Evolutionary conservation across 92 coral and sea anemone genomes (phyloP), one percentile per base, ranked within the genome.

Genomic region (Meandrina meandrites): DNA sequence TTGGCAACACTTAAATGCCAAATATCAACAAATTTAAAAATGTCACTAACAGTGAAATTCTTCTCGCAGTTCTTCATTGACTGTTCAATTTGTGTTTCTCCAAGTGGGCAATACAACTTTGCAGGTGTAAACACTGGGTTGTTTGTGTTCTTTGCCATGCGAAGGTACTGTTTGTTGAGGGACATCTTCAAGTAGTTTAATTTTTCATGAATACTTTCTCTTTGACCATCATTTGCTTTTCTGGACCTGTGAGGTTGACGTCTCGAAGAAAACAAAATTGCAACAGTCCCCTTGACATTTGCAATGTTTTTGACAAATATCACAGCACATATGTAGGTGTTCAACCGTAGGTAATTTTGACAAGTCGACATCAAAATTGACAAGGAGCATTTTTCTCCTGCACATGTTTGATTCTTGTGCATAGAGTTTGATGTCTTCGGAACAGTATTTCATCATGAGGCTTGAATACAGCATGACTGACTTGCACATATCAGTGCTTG

Each of bases 321-420:
- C 94, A 89, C 94, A 92, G 57, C 92, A 91, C 42, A 73, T 15
- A 85, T 91, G 91, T 14, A 87, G 57, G 16, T 32, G 37, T 18
- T 60, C 70, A 81, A 45, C 28, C 27, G 71, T 37, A 37, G 82
- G 66, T 0, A 81, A 12, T 15, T 72, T 70, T 18, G 21, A 1
- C 28, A 71, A 18, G 35, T 90, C 81, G 5, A 56, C 58, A 70
- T 88, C 91, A 85, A 84, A 91, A 64, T 79, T 64, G 18, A n/a
- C 22, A 4, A 89, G 60, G 21, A 89, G 81, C 14, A 72, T 69
- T 64, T 69, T 82, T 35, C 91, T 81, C 50, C 85, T 78, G 77
- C 91, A 91, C 57, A 18, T 21, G 6, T 71, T 10, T 11, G 31
- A 35, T 16, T 90, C 73, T 10, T 64, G 18, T 4, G 87, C 91